Base-by-base conservation (phyloP, 2,113 vertebrate species). In the Probosciger aterrimus region DNA sequence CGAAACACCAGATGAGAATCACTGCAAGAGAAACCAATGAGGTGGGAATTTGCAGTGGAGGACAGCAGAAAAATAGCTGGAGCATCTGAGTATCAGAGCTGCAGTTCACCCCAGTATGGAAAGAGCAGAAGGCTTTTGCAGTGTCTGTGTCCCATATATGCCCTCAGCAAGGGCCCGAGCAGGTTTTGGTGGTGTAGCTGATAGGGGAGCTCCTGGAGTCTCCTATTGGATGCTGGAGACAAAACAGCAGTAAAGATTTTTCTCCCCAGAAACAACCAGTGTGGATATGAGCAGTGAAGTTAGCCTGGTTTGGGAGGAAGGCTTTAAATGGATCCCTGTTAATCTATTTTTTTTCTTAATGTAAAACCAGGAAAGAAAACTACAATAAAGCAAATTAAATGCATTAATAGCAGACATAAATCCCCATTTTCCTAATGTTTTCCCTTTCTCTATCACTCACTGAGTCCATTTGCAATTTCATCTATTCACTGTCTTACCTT, bases 381-480 rank as follows among this genome's bases (percentile, higher is more conserved):
- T 47, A 27, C 30, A 89, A 18, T 60, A 91, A 92, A 93, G n/a
- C 37, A 39, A 94, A 75, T 88, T 83, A 94, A 92, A 90, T 81
- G n/a, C 43, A 86, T 90, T 85, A 94, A 88, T 35, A 90, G 55
- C 50, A 96, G 55, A 35, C 5, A 31, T 22, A 89, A 91, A 92
- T 85, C 79, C 68, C 63, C 59, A 53, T 70, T 90, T 80, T 69
- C 65, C 49, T 94, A 70, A 82, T 80, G 84, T 85, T 90, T 95
- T 78, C 23, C 46, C 53, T 22, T 80, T 90, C 39, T 62, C 68
- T 77, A 44, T 49, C 47, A 43, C 39, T 70, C 81, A 62, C 41
- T 41, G 41, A 41, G 18, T 85, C 75, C 75, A 90, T 93, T 69
- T 85, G 68, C 67, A 77, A 57, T 83, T 92, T 88, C 46, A 69